Evolutionary conservation across 2,888 invertebrate species (phyloP).

Genomic region (Torymus tubicola): DNA sequence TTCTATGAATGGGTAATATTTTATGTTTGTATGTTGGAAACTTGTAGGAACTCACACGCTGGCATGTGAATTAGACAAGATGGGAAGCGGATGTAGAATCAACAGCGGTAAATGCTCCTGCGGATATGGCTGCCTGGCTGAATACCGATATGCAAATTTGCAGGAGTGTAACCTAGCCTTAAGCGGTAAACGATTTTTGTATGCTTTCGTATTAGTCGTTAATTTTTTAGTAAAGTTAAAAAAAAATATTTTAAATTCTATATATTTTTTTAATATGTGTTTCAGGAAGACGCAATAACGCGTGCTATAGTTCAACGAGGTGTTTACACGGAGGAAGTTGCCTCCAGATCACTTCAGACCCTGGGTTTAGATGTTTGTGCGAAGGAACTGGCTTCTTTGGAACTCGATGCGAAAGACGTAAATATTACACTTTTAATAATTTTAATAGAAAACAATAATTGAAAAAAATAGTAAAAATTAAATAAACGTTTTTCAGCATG

Average conservation of each 20-base stretch:
- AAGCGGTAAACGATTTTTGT: conserved; percentile 77
- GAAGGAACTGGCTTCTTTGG: conserved; percentile 87
- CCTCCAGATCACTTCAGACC: conserved; percentile 82
- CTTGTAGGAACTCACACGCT: conserved; percentile 61
- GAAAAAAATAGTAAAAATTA: conserved; percentile 11
- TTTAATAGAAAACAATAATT: not conserved
- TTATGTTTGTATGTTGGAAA: too few relatives aligned
- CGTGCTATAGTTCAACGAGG: conserved; percentile 80
- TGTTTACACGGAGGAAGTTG: conserved; percentile 83
- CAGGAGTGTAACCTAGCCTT: conserved; percentile 82
- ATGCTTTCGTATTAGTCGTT: too few relatives aligned
- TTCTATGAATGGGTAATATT: too few relatives aligned
- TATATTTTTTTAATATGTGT: not conserved
- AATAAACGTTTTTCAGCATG: conserved; percentile 79
- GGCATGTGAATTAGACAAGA: conserved; percentile 79
- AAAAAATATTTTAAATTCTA: too few relatives aligned
- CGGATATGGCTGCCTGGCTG: conserved; percentile 82
- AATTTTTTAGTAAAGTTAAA: too few relatives aligned
- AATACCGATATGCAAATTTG: conserved; percentile 81
- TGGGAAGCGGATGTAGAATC: conserved; percentile 82
- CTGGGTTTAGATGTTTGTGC: conserved; percentile 84
- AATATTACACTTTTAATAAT: conserved; percentile 58
- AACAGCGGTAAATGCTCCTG: conserved; percentile 81
- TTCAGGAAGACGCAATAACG: conserved; percentile 79
- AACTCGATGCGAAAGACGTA: conserved; percentile 83